phyloP scores from a whole-genome alignment of 2,113 vertebrate species.

The Gavia stellata region DNA sequence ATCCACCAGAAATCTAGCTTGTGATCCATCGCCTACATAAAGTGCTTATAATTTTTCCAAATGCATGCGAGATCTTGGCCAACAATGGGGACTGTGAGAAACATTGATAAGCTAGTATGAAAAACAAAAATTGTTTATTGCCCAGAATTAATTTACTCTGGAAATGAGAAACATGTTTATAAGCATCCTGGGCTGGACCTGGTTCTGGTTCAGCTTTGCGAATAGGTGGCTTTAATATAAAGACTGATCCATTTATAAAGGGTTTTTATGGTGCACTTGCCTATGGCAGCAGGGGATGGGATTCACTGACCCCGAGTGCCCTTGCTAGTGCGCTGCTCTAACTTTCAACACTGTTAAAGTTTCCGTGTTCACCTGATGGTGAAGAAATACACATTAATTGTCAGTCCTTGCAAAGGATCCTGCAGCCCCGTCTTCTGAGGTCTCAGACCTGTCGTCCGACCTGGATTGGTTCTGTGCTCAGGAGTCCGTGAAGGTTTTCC shows the following conservation, averaged over 20 bases:
- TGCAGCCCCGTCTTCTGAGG: not conserved
- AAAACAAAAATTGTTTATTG: not conserved
- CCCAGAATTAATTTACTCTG: not conserved
- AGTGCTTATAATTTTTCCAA: not conserved
- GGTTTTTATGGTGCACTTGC: not conserved
- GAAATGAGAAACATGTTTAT: not conserved
- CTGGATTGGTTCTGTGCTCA: not conserved
- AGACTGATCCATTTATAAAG: not conserved
- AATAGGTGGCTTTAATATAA: not conserved
- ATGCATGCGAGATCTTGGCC: not conserved
- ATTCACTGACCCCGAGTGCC: not conserved
- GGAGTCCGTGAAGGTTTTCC: not conserved
- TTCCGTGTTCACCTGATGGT: not conserved
- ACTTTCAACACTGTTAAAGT: not conserved
- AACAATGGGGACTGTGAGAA: not conserved
- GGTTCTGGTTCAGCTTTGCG: not conserved
- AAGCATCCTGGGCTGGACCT: not conserved
- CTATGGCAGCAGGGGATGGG: not conserved
- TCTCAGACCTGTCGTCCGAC: not conserved
- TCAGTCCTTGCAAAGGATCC: not conserved
- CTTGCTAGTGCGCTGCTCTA: accelerated
- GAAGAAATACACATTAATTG: not conserved
- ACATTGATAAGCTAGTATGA: not conserved
- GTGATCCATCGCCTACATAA: not conserved
- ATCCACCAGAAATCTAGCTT: not conserved